phyloP scores from a whole-genome alignment of 2,888 invertebrate genomes.

The Cantharis rufa region DNA sequence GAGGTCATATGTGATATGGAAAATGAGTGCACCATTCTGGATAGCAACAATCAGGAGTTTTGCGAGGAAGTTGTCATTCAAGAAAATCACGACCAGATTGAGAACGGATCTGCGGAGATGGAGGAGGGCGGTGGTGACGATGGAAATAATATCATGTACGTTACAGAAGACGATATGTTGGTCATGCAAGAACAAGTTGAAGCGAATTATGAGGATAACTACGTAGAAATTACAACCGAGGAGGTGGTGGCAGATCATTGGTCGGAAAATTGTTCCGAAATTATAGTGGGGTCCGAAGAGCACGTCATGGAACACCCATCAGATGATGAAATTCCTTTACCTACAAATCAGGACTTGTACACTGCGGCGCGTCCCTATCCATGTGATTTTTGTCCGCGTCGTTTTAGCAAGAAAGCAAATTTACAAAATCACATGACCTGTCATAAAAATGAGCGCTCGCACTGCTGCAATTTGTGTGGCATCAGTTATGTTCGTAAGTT shows the following conservation, averaged over 20 bases:
- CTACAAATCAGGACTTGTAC: slow-evolving; percentile 80
- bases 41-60: slow-evolving; percentile 43
- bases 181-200: slow-evolving; percentile 47
- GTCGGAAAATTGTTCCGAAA: slow-evolving; percentile 73
- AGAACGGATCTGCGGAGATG: slow-evolving; percentile 32
- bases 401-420: slow-evolving; percentile 82
- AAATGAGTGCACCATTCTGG: slow-evolving; percentile 54
- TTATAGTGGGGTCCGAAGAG: slow-evolving; percentile 63
- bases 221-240: slow-evolving; percentile 63
- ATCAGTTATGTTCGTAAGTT: slow-evolving; percentile 78
- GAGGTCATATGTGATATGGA: slow-evolving; percentile 62
- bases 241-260: slow-evolving; percentile 83
- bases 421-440: slow-evolving; percentile 87
- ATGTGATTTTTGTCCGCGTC: slow-evolving; percentile 82
- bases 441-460: slow-evolving; percentile 82
- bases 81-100: slow-evolving; percentile 42
- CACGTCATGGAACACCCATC: slow-evolving; percentile 58
- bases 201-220: slow-evolving; percentile 53
- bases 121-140: slow-evolving; percentile 23
- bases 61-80: slow-evolving; percentile 57
- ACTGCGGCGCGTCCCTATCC: slow-evolving; percentile 80
- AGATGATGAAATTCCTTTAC: slow-evolving; percentile 75
- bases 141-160: slow-evolving; percentile 48
- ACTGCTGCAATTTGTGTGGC: slow-evolving; percentile 81
- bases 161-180: slow-evolving; percentile 52